Evolutionary conservation across 2,888 invertebrate species (phyloP).

Genomic region (Pseudanteris insignis): DNA sequence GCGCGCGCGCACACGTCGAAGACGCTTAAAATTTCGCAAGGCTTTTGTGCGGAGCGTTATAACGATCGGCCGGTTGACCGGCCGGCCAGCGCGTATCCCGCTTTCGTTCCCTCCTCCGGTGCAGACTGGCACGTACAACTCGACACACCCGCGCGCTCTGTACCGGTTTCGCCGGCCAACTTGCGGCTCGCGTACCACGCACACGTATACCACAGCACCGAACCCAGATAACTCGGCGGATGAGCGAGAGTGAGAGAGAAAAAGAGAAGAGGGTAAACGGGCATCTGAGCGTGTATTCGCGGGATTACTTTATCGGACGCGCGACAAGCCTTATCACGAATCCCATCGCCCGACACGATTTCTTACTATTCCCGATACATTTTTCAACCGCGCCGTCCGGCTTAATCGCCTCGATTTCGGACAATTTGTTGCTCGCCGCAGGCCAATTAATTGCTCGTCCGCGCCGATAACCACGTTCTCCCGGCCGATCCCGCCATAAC

Average conservation of each 20-base stretch:
- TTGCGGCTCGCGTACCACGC: constrained; percentile 5
- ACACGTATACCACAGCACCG: constrained; percentile 2
- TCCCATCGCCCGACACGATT: constrained; percentile 26
- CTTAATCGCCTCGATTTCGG: constrained; percentile 19
- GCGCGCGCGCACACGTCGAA: neutral
- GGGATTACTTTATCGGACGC: constrained; percentile 17
- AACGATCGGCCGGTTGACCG: constrained; percentile 6
- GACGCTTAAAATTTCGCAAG: constrained; percentile 17
- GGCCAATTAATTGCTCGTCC: constrained; percentile 18
- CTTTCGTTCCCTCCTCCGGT: constrained; percentile 15
- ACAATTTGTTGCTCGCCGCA: constrained; percentile 21
- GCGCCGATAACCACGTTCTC: neutral
- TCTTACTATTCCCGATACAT: constrained; percentile 28
- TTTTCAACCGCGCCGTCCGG: constrained; percentile 4
- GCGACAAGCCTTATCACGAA: constrained; percentile 17
- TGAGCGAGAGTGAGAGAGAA: constrained; percentile 9
- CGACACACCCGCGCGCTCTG: neutral
- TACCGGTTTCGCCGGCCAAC: constrained; percentile 19
- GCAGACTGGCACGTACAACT: constrained; percentile 4
- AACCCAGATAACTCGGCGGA: constrained; percentile 7
- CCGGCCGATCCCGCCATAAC: too few species aligned
- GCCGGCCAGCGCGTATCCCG: constrained; percentile 11
- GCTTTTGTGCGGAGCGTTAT: constrained; percentile 11
- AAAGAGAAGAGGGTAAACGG: constrained; percentile 17
- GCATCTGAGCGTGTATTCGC: constrained; percentile 5